A percentile compares a stretch with the other conserved stretches of the same genome.
Evolutionary conservation across 2,888 invertebrate genomes (phyloP).

Genomic region (Choreutis nemorana): DNA sequence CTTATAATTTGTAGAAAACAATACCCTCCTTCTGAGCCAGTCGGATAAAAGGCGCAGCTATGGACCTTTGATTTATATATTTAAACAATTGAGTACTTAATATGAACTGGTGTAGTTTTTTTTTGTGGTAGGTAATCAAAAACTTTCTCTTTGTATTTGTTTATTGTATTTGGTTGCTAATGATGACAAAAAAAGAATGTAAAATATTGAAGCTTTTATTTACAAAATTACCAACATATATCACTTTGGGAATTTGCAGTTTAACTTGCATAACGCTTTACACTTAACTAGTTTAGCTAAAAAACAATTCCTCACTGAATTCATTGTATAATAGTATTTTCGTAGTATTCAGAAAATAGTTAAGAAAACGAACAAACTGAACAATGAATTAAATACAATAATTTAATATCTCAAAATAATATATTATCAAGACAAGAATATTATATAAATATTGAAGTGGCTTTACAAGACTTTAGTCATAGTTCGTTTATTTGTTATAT

Average conservation of each 20-base stretch:
- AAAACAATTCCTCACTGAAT: slow-evolving; percentile 20
- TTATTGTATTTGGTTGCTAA: too few species aligned
- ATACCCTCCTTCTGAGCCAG: slow-evolving; percentile 1
- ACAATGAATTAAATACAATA: too few species aligned
- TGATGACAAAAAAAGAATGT: slow-evolving; percentile 18
- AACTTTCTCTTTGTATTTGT: too few species aligned
- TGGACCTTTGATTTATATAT: slow-evolving; percentile 7
- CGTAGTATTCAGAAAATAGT: slow-evolving; percentile 23
- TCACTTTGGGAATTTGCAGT: slow-evolving; percentile 65
- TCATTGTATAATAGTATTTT: slow-evolving; percentile 39
- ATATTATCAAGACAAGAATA: too few species aligned
- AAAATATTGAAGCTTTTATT: slow-evolving; percentile 67
- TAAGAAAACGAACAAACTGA: too few species aligned
- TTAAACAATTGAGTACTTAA: too few species aligned
- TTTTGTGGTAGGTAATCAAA: too few species aligned
- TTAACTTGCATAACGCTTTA: slow-evolving; percentile 59
- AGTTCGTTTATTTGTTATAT: too few species aligned
- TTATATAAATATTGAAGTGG: too few species aligned
- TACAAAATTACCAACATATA: slow-evolving; percentile 67
- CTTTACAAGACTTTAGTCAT: too few species aligned
- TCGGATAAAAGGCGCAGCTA: slow-evolving; percentile 6
- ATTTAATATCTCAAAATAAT: too few species aligned
- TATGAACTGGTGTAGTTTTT: too few species aligned
- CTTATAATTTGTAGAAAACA: slow-evolving; percentile 3
- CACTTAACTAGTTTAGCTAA: slow-evolving; percentile 46